These are phyloP conservation scores for Excalfactoria chinensis DNA, from an alignment of 2,113 vertebrate genomes.

Conservation along the genomic window DNA sequence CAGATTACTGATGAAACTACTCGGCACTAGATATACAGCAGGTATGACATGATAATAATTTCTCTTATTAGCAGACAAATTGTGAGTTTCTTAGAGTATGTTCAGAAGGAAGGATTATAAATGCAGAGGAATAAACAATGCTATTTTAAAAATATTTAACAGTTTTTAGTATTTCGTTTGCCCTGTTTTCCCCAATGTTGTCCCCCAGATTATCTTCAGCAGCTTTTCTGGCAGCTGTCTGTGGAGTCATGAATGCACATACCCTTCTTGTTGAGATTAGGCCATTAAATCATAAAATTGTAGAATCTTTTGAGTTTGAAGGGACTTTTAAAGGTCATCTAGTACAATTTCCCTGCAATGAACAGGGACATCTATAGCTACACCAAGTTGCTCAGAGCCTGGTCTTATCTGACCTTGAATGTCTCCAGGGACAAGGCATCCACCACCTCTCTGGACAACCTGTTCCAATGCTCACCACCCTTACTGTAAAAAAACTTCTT, in stretches of 20 bases:
- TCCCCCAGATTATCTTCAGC: background rate
- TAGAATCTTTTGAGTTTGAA: no score
- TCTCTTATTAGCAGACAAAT: background rate
- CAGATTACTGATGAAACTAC: background rate
- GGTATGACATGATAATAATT: background rate
- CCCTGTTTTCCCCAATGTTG: background rate
- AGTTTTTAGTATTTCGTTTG: background rate
- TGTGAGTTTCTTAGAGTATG: background rate
- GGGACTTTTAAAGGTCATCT: no score
- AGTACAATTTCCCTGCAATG: no score
- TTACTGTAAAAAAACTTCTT: no score
- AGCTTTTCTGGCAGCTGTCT: background rate
- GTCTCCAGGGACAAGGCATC: no score
- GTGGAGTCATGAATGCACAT: background rate
- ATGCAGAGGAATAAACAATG: background rate
- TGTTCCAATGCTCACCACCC: no score
- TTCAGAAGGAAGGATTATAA: background rate
- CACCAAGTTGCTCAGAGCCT: no score
- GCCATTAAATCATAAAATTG: no score
- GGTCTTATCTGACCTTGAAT: no score
- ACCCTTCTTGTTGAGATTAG: background rate
- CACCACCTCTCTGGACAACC: no score
- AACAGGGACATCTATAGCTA: no score
- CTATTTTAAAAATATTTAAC: background rate
- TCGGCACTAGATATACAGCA: background rate